Conservation (phyloP, 2,113 vertebrate species). For the Trogon surrucura region DNA sequence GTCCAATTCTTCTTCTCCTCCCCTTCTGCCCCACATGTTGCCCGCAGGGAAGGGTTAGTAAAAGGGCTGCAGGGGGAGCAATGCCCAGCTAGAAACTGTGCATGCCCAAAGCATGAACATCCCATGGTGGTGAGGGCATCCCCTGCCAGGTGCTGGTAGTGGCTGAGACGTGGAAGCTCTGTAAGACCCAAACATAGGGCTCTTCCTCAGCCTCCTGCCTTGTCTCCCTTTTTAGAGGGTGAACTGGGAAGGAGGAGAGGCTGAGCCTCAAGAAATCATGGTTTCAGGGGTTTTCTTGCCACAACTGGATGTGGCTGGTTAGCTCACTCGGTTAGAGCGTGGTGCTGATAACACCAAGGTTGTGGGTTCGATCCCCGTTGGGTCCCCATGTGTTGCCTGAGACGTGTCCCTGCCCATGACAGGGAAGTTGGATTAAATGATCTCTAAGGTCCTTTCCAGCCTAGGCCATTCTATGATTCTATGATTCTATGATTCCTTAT, state of each 20-base stretch:
- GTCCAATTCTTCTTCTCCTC: background rate
- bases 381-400: too few species aligned
- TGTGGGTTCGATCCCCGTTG: too few species aligned
- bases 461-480: too few species aligned
- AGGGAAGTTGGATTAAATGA: too few species aligned
- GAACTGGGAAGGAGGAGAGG: background rate
- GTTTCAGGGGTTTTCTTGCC: background rate
- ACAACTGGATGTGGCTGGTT: background rate
- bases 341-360: too few species aligned
- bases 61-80: accelerated
- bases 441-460: too few species aligned
- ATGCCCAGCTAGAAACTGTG: background rate
- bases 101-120: accelerated
- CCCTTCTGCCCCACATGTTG: background rate
- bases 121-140: background rate
- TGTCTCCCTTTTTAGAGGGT: background rate
- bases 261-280: background rate
- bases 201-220: background rate
- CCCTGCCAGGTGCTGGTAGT: background rate
- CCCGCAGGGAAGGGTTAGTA: background rate
- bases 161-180: background rate
- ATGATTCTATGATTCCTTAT: background rate
- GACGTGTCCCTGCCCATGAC: too few species aligned
- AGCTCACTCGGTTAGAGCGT: too few species aligned
- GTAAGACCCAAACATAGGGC: background rate